These are phyloP conservation scores for Chirona hameri DNA, from an alignment of 2,888 invertebrate genomes.

Conservation along the genomic window DNA sequence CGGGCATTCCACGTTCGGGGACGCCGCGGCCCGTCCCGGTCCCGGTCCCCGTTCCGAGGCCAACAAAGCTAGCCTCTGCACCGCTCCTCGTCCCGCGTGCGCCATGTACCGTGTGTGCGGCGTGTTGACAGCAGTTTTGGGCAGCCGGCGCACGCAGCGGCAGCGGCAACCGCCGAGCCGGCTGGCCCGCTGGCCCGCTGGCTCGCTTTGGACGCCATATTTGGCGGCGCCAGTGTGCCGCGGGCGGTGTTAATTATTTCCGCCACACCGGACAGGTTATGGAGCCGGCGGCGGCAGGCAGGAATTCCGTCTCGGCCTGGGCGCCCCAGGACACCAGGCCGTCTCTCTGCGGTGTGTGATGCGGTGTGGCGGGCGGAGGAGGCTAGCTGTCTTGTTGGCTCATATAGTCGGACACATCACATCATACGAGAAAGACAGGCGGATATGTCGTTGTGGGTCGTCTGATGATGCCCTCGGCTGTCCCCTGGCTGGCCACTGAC, in stretches of 20 bases:
- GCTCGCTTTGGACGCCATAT: background rate
- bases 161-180: background rate
- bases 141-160: background rate
- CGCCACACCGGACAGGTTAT: background rate
- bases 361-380: no score
- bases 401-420: no score
- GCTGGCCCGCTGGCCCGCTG: background rate
- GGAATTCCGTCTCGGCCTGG: background rate
- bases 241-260: background rate
- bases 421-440: no score
- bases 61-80: background rate
- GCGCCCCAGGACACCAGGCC: no score
- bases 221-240: background rate
- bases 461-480: no score
- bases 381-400: no score
- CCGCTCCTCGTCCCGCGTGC: background rate
- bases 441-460: no score
- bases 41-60: background rate
- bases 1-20: background rate
- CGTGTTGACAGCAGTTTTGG: background rate
- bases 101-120: background rate
- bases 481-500: no score
- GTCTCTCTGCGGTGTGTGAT: no score
- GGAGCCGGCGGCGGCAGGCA: background rate
- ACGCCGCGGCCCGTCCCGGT: background rate